Base-by-base conservation (phyloP, 2,797 vertebrate genomes). In the Oreochromis mossambicus region DNA sequence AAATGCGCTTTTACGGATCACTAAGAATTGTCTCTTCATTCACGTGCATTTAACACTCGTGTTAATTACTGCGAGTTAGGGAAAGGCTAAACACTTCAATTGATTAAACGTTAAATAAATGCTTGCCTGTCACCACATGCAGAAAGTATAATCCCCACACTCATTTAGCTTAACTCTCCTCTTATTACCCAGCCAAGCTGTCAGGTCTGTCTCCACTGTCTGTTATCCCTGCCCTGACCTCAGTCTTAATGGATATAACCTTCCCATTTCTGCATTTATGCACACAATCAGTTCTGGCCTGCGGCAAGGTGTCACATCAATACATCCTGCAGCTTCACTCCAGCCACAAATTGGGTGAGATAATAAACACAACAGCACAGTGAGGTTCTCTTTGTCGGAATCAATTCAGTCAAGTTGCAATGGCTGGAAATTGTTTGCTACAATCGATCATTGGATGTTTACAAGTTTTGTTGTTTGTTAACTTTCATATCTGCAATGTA, bases 261-360 rank as follows among this genome's bases (percentile, higher is more conserved):
- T 86, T 86, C 88, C 89, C 48, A 85, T 91, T 89, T 91, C 26
- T 90, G 70, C 92, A 86, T 93, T 86, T 83, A 90, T 85, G 85
- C 88, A 87, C 89, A 88, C 89, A 87, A 87, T 90, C 87, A 56
- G 82, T 87, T 83, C 86, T 32, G 46, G 89, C 93, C 92, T 52
- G 86, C 82, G 86, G 94, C 90, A 81, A 78, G 11, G 83, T 92
- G 93, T 91, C 90, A 92, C 92, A 89, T 93, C 92, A 88, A 94
- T 92, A 90, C 82, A 79, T 87, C 82, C 92, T 79, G 83, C 85
- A 90, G 86, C 88, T 80, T 79, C 85, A 79, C 88, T 91, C 83
- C 61, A 70, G 76, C 43, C 78, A 86, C 89, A 92, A 85, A 92
- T 89, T 89, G 91, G 46, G 82, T 85, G 76, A 86, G 85, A 91